phyloP scores from a whole-genome alignment of 2,888 invertebrate genomes.

The Phyllotreta striolata region DNA sequence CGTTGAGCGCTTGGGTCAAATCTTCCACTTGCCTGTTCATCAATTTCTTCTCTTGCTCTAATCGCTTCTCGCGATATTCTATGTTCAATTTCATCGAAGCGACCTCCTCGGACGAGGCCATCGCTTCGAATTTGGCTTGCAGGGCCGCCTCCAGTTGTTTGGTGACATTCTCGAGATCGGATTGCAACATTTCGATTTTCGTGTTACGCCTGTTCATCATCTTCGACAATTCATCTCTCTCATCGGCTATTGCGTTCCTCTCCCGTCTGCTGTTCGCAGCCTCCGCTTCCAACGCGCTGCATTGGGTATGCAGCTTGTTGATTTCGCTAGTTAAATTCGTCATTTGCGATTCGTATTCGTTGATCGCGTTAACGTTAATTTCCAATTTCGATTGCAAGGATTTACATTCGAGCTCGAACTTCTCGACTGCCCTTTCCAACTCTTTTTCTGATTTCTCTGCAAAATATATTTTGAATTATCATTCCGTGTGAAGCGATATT shows the following conservation, averaged over 20 bases:
- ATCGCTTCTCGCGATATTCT: slow-evolving; percentile 82
- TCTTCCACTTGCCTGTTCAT: slow-evolving; percentile 80
- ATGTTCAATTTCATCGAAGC: slow-evolving; percentile 80
- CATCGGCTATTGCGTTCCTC: slow-evolving; percentile 75
- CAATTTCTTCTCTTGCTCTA: slow-evolving; percentile 82
- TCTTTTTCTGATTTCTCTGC: slow-evolving; percentile 67
- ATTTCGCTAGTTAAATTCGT: slow-evolving; percentile 70
- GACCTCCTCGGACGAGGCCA: slow-evolving; percentile 81
- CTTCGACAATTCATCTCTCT: slow-evolving; percentile 76
- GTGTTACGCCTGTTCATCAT: slow-evolving; percentile 76
- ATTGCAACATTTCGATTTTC: slow-evolving; percentile 76
- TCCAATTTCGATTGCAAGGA: slow-evolving; percentile 70
- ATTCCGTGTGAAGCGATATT: not conserved
- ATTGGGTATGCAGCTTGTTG: slow-evolving; percentile 69
- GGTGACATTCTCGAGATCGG: slow-evolving; percentile 74
- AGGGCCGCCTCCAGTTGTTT: slow-evolving; percentile 79
- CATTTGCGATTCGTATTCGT: slow-evolving; percentile 72
- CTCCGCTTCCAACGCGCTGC: slow-evolving; percentile 72
- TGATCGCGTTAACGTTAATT: slow-evolving; percentile 68
- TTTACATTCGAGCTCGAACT: slow-evolving; percentile 69
- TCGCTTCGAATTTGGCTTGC: slow-evolving; percentile 78
- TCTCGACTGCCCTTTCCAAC: slow-evolving; percentile 65
- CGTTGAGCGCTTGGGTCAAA: slow-evolving; percentile 78
- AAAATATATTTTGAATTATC: slow-evolving; percentile 36
- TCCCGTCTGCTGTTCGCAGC: slow-evolving; percentile 72